Percentiles rank a stretch among this genome's conserved stretches.
Evolutionary conservation across 2,888 invertebrate species (phyloP).

Genomic region (Callosobruchus maculatus): DNA sequence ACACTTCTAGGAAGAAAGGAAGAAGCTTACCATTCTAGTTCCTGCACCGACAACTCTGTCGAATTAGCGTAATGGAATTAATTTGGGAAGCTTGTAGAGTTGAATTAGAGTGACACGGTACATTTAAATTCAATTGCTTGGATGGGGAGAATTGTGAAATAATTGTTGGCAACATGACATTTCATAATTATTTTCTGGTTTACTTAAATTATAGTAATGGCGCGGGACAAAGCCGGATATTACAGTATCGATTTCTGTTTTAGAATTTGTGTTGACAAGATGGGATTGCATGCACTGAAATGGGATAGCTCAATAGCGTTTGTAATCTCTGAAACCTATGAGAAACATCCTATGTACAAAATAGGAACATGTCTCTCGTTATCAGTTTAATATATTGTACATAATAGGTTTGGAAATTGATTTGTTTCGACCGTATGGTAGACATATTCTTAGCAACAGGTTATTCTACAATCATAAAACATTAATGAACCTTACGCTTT

Average conservation of each 20-base stretch:
- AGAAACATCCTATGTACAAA: too few relatives aligned
- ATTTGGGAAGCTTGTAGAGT: not conserved
- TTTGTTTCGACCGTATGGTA: too few relatives aligned
- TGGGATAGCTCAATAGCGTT: not conserved
- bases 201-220: not conserved
- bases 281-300: not conserved
- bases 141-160: not conserved
- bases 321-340: not conserved
- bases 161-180: not conserved
- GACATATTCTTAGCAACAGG: too few relatives aligned
- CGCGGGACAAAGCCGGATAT: not conserved
- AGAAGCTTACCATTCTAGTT: not conserved
- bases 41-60: not conserved
- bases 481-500: too few relatives aligned
- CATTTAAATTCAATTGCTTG: not conserved
- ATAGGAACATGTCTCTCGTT: too few relatives aligned
- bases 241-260: not conserved
- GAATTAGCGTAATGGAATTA: not conserved
- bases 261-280: not conserved
- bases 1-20: not conserved
- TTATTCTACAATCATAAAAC: too few relatives aligned
- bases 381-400: too few relatives aligned
- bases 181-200: not conserved
- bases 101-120: not conserved
- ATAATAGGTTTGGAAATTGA: too few relatives aligned